Base-by-base conservation (phyloP, 2,113 vertebrate species). In the Shinisaurus crocodilurus region DNA sequence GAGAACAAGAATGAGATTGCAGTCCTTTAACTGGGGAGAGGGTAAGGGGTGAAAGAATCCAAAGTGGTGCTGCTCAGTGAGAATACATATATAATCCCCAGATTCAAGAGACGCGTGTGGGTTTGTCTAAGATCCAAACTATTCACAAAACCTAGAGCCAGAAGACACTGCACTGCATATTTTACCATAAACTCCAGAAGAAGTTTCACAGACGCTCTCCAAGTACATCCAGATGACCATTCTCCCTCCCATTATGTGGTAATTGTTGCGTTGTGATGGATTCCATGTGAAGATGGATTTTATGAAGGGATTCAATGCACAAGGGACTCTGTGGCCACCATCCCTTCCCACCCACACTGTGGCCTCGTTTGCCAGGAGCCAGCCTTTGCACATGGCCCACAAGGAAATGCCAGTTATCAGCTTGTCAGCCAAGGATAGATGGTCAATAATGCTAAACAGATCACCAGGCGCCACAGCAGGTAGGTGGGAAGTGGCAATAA, bases 151-250 rank as follows among this genome's bases (percentile, higher is more conserved):
- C 10, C 45, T 57, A 86, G 48, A 86, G 85, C 85, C 85, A 86
- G 85, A 74, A 86, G 69, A 86, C 48, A 86, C 50, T 75, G 20
- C 23, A 10, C 57, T 75, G 69, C n/a, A 74, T 72, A 37, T 86
- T 75, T 86, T 57, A 57, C 50, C 50, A 86, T 74, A 75, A 86
- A 86, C 70, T 74, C 85, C 50, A 86, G 69, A 86, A 86, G 70
- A 86, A 16, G 69, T 57, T 74, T 86, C 48, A 48, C 69, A 86
- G 85, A 60, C 48, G 13, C 25, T 86, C 69, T 40, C n/a, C 85
- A 86, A 75, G 48, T 86, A 86, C 75, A 75, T 86, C 85, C 70
- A 75, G 85, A 86, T 86, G 70, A 75, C 70, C 85, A 86, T 57
- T 86, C 57, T 70, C 45, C 45, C 70, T 16, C 70, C 69, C 48